phyloP scores from a whole-genome alignment of 1,140 invertebrate genomes.

The Caenorhabditis inopinata region DNA sequence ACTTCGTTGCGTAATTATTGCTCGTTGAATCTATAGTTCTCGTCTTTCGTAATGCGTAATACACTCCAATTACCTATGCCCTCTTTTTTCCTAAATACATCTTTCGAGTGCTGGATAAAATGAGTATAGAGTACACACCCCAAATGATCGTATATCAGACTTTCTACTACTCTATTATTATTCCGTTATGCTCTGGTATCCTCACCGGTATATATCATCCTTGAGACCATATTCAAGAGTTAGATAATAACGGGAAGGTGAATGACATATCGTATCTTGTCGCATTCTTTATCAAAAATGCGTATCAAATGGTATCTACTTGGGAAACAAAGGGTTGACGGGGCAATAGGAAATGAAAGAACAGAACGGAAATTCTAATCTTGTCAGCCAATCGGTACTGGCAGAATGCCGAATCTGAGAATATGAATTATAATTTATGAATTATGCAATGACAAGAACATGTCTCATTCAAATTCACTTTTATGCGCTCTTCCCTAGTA shows the following conservation, averaged over 20 bases:
- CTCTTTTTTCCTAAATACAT: slow-evolving; percentile 11
- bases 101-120: neutral
- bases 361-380: slow-evolving; percentile 19
- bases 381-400: slow-evolving; percentile 16
- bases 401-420: too few relatives aligned
- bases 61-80: slow-evolving; percentile 30
- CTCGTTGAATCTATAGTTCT: neutral
- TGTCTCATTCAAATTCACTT: slow-evolving; percentile 29
- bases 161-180: neutral
- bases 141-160: slow-evolving; percentile 4
- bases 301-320: slow-evolving; percentile 14
- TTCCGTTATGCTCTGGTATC: neutral
- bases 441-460: slow-evolving; percentile 34
- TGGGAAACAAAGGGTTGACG: neutral
- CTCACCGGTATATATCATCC: neutral
- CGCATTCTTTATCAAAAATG: slow-evolving; percentile 5
- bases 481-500: neutral
- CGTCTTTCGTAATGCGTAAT: neutral
- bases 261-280: slow-evolving; percentile 5
- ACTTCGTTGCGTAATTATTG: neutral
- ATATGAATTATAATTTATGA: slow-evolving; percentile 5
- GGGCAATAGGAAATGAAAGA: neutral
- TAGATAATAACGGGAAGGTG: slow-evolving; percentile 20
- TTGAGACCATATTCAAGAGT: slow-evolving; percentile 1
- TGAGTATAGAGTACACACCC: neutral